Conservation (phyloP, 2,113 vertebrate species). For the Thunnus maccoyii region DNA sequence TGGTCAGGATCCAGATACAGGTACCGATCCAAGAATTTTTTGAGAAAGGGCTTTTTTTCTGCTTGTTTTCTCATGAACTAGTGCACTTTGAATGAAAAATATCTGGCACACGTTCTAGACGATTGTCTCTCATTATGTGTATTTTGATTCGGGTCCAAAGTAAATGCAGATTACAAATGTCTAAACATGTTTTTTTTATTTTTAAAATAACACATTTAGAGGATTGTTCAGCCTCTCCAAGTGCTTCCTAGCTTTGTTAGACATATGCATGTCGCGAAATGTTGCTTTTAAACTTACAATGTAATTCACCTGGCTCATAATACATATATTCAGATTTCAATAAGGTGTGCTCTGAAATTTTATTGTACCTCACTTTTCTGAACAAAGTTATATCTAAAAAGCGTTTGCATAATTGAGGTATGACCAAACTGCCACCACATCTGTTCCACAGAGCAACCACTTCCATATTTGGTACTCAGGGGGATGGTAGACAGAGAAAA, state of each 20-base stretch:
- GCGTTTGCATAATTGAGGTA: background rate
- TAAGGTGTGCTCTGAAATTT: background rate
- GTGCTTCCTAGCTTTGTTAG: background rate
- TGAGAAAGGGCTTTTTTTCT: background rate
- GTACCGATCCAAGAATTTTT: background rate
- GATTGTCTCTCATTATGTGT: slow-evolving; percentile 11
- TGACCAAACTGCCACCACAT: slow-evolving; percentile 20
- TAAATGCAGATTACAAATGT: slow-evolving; percentile 7
- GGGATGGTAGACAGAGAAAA: slow-evolving; percentile 36
- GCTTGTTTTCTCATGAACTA: slow-evolving; percentile 18
- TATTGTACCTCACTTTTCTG: background rate
- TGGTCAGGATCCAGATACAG: slow-evolving; percentile 15
- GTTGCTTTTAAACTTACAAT: background rate
- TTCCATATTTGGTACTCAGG: slow-evolving; percentile 33
- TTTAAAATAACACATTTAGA: slow-evolving; percentile 12
- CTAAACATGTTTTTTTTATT: background rate
- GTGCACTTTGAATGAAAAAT: background rate
- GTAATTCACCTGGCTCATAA: background rate
- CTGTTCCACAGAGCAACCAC: slow-evolving; percentile 39
- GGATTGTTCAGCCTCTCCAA: background rate
- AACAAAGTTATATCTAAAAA: background rate
- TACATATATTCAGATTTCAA: background rate
- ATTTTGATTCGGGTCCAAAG: slow-evolving; percentile 21
- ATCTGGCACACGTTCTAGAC: background rate
- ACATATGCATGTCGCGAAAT: no score